Conservation (phyloP, 2,113 vertebrate genomes). For the Cryptomyrus ogoouensis region DNA sequence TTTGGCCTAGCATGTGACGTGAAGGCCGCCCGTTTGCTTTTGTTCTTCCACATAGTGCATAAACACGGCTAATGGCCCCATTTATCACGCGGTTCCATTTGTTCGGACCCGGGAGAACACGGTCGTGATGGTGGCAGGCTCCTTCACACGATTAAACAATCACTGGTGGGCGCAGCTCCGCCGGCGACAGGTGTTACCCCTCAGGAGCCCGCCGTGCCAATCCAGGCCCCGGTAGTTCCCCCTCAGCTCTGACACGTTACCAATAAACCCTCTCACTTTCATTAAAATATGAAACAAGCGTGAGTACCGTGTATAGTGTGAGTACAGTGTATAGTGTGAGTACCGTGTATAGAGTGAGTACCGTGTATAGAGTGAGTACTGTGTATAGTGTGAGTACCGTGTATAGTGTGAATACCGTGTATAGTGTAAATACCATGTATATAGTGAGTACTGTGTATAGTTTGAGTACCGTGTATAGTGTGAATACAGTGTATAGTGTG, state of each 20-base stretch:
- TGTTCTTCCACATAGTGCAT: neutral
- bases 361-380: neutral
- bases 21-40: neutral
- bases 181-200: neutral
- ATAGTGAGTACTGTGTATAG: neutral
- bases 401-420: no score
- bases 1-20: neutral
- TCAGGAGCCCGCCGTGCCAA: neutral
- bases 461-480: neutral
- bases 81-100: neutral
- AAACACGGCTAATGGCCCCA: neutral
- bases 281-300: neutral
- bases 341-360: no score
- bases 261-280: neutral
- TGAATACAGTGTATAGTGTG: no score
- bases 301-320: no score
- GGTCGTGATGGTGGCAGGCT: neutral
- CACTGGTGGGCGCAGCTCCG: no score
- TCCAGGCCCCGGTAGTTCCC: neutral
- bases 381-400: no score
- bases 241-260: neutral
- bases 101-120: neutral
- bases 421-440: no score
- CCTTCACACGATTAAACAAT: slow-evolving; percentile 1
- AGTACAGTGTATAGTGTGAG: neutral